Base-by-base conservation (phyloP, 2,113 vertebrate species). In the Misgurnus mizolepis region DNA sequence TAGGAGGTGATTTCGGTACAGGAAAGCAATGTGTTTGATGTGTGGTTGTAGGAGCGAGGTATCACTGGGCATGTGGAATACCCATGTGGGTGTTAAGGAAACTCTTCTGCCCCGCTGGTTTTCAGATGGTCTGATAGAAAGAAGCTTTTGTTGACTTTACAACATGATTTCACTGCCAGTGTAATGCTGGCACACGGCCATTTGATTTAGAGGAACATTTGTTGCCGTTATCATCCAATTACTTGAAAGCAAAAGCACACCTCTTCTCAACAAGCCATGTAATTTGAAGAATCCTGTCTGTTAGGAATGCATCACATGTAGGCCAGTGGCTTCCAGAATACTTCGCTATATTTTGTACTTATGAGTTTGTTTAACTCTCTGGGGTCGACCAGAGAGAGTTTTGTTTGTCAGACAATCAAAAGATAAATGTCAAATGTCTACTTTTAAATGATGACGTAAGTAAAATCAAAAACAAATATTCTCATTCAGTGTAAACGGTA, bases 51-150 rank as follows among this genome's bases (percentile, higher is more conserved):
- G 73, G 22, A 66, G 27, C 47, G 53, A 60, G 27, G 49, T 18
- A 15, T n/a, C 10, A 45, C 15, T 53, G 41, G 39, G n/a, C 2
- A 34, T 67, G 67, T 80, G 80, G 60, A 79, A 81, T 74, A 74
- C 69, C 79, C 75, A 18, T 64, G 64, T 79, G 60, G 75, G 41
- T 58, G n/a, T 77, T n/a, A 41, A 64, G 83, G 79, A 73, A 84
- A 81, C 76, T 64, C 62, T 74, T 53, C 50, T n/a, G 49, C 72
- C 73, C 14, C 3, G 12, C 60, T 84, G 74, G 74, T 58, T 81
- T 12, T 81, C 49, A 58, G 43, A 41, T 55, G 55, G 22, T 40
- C 17, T 40, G 3, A 11, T 18, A 61, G 72, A 81, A 81, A 81
- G 49, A 62, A 12, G 27, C n/a, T 7, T 68, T 78, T 81, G 68